phyloP scores from a whole-genome alignment of 2,888 invertebrate genomes.

The Drosophila anceps region DNA sequence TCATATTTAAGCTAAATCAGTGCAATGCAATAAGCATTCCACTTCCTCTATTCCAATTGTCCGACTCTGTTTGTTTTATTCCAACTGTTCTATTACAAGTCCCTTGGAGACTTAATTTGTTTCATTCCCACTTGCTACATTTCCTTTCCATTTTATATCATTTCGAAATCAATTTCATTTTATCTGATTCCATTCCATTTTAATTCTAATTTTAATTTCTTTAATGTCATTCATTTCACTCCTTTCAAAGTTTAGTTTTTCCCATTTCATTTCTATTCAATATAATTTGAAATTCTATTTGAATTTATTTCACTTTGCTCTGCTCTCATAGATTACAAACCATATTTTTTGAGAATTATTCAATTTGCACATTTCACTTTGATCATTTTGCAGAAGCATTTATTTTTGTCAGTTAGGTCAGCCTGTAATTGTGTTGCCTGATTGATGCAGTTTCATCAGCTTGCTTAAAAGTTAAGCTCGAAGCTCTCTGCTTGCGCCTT shows the following conservation, averaged over 20 bases:
- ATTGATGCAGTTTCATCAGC: constrained; percentile 1
- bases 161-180: background rate
- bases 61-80: no score
- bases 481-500: background rate
- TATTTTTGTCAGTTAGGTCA: background rate
- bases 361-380: background rate
- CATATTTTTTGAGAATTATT: background rate
- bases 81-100: no score
- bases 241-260: background rate
- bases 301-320: background rate
- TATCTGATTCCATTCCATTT: background rate
- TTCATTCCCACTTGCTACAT: no score
- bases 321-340: background rate
- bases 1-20: no score
- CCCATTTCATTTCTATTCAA: background rate
- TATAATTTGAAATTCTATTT: background rate
- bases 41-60: no score
- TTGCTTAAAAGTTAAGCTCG: background rate
- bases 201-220: background rate
- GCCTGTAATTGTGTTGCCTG: background rate
- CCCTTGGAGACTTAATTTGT: no score
- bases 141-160: no score
- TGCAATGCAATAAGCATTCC: no score
- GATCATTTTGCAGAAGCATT: background rate
- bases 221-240: background rate